A percentile compares a stretch with the other conserved stretches of the same genome.
Evolutionary conservation across 2,797 vertebrate genomes (phyloP).

Genomic region (Ctenopoma kingsleyae): DNA sequence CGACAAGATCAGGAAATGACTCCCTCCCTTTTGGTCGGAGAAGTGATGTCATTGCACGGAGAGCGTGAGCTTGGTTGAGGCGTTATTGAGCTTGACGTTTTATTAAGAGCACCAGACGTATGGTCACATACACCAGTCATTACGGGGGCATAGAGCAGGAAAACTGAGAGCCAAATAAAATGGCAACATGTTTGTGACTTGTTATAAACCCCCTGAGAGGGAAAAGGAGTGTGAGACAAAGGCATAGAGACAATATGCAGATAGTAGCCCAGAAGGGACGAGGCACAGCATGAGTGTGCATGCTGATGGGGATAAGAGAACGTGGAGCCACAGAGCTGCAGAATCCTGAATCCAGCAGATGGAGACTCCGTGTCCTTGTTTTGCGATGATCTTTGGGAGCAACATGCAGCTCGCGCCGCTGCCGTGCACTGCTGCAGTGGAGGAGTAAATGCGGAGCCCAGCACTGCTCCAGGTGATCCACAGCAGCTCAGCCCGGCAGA

Average conservation of each 20-base stretch:
- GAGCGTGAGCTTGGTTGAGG: constrained; percentile 62
- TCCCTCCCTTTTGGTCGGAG: constrained; percentile 54
- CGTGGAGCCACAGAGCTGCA: constrained; percentile 74
- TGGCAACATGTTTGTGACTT: constrained; percentile 38
- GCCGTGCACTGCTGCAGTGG: constrained; percentile 87
- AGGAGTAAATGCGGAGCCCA: constrained; percentile 86
- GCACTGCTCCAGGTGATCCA: constrained; percentile 83
- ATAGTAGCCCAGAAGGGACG: constrained; percentile 47
- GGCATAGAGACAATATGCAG: constrained; percentile 49
- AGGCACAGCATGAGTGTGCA: constrained; percentile 67
- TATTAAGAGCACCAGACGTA: constrained; percentile 47
- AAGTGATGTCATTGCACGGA: constrained; percentile 79
- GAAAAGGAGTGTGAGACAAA: constrained; percentile 47
- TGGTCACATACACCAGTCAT: constrained; percentile 57
- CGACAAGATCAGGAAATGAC: constrained; percentile 61
- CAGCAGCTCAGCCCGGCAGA: constrained; percentile 80
- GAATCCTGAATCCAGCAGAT: constrained; percentile 83
- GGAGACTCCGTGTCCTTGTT: constrained; percentile 81
- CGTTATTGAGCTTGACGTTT: constrained; percentile 67
- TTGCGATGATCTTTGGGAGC: constrained; percentile 80
- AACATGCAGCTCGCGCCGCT: constrained; percentile 84
- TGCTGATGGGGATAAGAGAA: constrained; percentile 71
- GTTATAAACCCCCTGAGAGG: constrained; percentile 30
- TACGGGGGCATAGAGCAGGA: constrained; percentile 42
- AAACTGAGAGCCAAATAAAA: constrained; percentile 38